These are phyloP conservation scores for Origma solitaria DNA, from an alignment of 2,113 vertebrate species.

Conservation along the genomic window DNA sequence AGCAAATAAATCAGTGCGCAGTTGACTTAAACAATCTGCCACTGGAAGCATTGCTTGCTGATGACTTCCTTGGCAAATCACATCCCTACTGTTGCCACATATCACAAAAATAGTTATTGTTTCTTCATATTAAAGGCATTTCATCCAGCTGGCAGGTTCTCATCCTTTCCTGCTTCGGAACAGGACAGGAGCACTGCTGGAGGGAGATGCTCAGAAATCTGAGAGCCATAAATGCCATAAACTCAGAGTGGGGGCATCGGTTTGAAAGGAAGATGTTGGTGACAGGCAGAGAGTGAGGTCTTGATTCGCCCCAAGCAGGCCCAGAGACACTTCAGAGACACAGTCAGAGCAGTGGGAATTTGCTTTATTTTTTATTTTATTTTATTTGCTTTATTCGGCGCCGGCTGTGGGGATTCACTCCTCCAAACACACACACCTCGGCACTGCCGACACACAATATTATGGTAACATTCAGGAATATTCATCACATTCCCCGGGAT, in stretches of 20 bases:
- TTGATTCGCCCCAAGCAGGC: too few relatives aligned
- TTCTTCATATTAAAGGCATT: not conserved
- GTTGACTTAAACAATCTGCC: conserved; percentile 21
- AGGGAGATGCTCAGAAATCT: not conserved
- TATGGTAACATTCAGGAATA: too few relatives aligned
- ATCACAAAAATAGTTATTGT: not conserved
- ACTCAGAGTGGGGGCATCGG: not conserved
- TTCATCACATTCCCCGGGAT: too few relatives aligned
- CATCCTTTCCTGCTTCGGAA: not conserved
- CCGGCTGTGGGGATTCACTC: too few relatives aligned
- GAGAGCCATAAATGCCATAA: not conserved
- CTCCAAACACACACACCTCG: too few relatives aligned
- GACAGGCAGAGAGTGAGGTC: not conserved
- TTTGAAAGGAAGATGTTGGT: not conserved
- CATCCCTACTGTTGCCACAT: not conserved
- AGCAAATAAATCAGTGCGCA: conserved; percentile 41
- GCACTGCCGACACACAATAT: too few relatives aligned
- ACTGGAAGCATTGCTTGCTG: not conserved
- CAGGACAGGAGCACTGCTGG: not conserved
- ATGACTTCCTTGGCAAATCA: not conserved
- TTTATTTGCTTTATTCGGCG: too few relatives aligned
- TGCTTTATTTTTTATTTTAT: too few relatives aligned
- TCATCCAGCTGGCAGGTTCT: not conserved
- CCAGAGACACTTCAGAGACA: too few relatives aligned
- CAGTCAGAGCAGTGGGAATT: too few relatives aligned